Evolutionary conservation across 2,888 invertebrate genomes (phyloP).

Genomic region (Agrochola lychnidis): DNA sequence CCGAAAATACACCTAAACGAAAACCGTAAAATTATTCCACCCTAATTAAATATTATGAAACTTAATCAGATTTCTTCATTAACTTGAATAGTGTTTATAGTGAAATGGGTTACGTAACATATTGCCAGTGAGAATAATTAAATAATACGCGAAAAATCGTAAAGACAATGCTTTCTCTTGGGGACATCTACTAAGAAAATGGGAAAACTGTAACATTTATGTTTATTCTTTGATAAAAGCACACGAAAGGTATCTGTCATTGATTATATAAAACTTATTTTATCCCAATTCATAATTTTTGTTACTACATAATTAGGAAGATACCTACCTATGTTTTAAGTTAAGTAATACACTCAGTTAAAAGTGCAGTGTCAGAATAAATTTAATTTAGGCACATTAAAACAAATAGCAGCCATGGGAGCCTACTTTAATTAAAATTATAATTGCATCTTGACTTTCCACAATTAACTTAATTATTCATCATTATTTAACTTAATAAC

Average conservation of each 20-base stretch:
- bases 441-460: slow-evolving; percentile 25
- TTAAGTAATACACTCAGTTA: not conserved
- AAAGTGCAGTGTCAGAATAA: not conserved
- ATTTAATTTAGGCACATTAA: slow-evolving; percentile 5
- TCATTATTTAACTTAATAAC: slow-evolving; percentile 36
- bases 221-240: not conserved
- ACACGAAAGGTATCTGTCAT: not conserved
- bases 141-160: slow-evolving; percentile 9
- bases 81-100: slow-evolving; percentile 34
- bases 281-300: not conserved
- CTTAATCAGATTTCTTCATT: slow-evolving; percentile 28
- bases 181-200: slow-evolving; percentile 4
- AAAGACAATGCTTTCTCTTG: slow-evolving; percentile 28
- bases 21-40: slow-evolving; percentile 54
- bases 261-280: not conserved
- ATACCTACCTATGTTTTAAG: not conserved
- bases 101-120: slow-evolving; percentile 53
- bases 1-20: slow-evolving; percentile 44
- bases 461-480: slow-evolving; percentile 30
- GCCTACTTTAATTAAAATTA: slow-evolving; percentile 33
- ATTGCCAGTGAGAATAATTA: slow-evolving; percentile 21
- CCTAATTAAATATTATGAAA: slow-evolving; percentile 54
- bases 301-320: not conserved
- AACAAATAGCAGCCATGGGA: slow-evolving; percentile 31
- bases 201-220: not conserved